Conservation (phyloP, 2,888 invertebrate genomes). For the Sesia apiformis region DNA sequence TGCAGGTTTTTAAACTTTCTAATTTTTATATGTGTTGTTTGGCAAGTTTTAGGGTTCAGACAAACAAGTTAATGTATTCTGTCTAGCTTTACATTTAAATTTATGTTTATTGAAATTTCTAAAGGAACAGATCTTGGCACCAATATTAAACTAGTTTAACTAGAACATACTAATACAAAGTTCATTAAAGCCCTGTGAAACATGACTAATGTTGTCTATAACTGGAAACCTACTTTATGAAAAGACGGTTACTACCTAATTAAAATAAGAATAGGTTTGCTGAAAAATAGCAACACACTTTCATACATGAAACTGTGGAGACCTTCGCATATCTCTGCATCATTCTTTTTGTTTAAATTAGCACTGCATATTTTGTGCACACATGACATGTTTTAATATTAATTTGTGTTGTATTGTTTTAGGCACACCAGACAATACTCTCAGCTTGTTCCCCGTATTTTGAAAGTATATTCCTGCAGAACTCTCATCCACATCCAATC, state of each 20-base stretch:
- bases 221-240: conserved; percentile 11
- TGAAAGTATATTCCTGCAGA: conserved; percentile 92
- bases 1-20: conserved; percentile 64
- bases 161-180: not conserved
- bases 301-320: conserved; percentile 33
- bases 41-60: conserved; percentile 63
- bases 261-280: conserved; percentile 50
- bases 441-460: conserved; percentile 96
- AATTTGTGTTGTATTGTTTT: conserved; percentile 42
- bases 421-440: conserved; percentile 94
- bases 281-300: conserved; percentile 26
- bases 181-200: not conserved
- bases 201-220: conserved; percentile 3
- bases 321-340: conserved; percentile 44
- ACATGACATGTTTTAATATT: conserved; percentile 1
- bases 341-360: conserved; percentile 32
- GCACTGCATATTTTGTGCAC: conserved; percentile 8
- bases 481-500: conserved; percentile 92
- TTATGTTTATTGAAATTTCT: conserved; percentile 6
- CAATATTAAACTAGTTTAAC: not conserved
- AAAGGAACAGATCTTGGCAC: conserved; percentile 10
- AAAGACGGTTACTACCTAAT: conserved; percentile 32
- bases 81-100: conserved; percentile 9
- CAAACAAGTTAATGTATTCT: conserved; percentile 25
- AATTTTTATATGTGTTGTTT: conserved; percentile 59